phyloP scores from a whole-genome alignment of 1,140 invertebrate genomes.

The Zaprionus africanus region DNA sequence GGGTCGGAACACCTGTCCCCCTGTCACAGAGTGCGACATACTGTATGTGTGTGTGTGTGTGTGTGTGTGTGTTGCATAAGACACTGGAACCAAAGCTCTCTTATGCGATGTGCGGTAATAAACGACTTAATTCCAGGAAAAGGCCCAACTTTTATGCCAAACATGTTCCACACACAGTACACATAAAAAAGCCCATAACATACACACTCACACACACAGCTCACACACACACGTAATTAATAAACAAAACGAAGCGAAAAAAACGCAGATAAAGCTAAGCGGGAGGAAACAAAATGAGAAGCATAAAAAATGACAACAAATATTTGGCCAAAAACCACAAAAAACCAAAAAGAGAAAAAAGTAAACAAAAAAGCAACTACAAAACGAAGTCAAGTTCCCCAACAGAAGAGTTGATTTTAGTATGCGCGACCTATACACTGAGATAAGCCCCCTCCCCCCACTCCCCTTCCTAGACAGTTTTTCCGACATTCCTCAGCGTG shows the following conservation, averaged over 20 bases:
- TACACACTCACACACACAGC: slow-evolving; percentile 21
- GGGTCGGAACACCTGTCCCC: slow-evolving; percentile 28
- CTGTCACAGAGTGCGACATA: not conserved
- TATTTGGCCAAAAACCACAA: slow-evolving; percentile 55
- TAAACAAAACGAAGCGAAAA: slow-evolving; percentile 44
- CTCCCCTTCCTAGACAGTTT: slow-evolving; percentile 9
- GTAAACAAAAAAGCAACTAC: slow-evolving; percentile 4
- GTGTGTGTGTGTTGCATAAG: slow-evolving; percentile 22
- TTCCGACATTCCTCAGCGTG: slow-evolving; percentile 14
- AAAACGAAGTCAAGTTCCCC: slow-evolving; percentile 29
- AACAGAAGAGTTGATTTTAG: slow-evolving; percentile 21
- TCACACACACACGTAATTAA: slow-evolving; percentile 55
- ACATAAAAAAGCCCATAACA: slow-evolving; percentile 23
- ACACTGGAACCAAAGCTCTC: slow-evolving; percentile 27
- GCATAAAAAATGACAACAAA: slow-evolving; percentile 56
- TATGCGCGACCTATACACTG: not conserved
- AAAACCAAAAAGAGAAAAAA: slow-evolving; percentile 35
- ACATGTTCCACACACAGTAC: slow-evolving; percentile 29
- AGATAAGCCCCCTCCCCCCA: not conserved
- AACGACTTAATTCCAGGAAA: slow-evolving; percentile 51
- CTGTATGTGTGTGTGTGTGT: too few relatives aligned
- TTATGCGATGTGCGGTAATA: slow-evolving; percentile 41
- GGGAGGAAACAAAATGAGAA: slow-evolving; percentile 16
- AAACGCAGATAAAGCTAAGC: slow-evolving; percentile 6
- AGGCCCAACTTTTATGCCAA: slow-evolving; percentile 38